Evolutionary conservation across 1,140 invertebrate genomes (phyloP).

Genomic region (Cotesia chilonis): DNA sequence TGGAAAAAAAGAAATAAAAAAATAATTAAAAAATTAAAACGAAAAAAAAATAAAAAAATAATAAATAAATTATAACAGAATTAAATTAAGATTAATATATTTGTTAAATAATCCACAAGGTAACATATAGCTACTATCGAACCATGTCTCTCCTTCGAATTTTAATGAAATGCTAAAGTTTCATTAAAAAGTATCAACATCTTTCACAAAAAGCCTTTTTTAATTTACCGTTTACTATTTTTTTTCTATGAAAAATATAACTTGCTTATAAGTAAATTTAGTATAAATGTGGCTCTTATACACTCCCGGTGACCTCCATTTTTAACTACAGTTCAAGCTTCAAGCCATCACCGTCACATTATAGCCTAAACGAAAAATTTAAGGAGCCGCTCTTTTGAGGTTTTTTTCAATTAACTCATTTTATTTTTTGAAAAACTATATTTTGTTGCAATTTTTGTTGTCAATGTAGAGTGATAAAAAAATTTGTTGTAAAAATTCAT

Average conservation of each 20-base stretch:
- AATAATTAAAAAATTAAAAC: no score
- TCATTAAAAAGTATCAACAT: not conserved
- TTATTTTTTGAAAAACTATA: no score
- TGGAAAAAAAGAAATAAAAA: no score
- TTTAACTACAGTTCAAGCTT: slow-evolving; percentile 37
- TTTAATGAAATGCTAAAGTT: slow-evolving; percentile 7
- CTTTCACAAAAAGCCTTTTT: not conserved
- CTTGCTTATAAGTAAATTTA: slow-evolving; percentile 30
- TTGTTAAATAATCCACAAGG: not conserved
- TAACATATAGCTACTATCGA: not conserved
- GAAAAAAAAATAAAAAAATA: not conserved
- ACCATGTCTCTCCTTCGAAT: slow-evolving; percentile 42
- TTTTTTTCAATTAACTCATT: not conserved
- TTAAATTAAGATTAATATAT: no score
- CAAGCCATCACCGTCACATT: slow-evolving; percentile 34
- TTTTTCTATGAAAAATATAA: slow-evolving; percentile 2
- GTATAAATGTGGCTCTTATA: slow-evolving; percentile 32
- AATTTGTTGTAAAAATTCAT: no score
- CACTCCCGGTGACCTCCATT: slow-evolving; percentile 43
- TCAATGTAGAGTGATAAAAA: no score
- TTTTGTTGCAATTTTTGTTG: no score
- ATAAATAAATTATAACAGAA: no score
- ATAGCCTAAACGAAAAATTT: slow-evolving; percentile 16
- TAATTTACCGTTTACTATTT: slow-evolving; percentile 36
- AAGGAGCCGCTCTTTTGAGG: slow-evolving; percentile 30